Conservation (phyloP, 2,797 vertebrate species). For the Alca torda region DNA sequence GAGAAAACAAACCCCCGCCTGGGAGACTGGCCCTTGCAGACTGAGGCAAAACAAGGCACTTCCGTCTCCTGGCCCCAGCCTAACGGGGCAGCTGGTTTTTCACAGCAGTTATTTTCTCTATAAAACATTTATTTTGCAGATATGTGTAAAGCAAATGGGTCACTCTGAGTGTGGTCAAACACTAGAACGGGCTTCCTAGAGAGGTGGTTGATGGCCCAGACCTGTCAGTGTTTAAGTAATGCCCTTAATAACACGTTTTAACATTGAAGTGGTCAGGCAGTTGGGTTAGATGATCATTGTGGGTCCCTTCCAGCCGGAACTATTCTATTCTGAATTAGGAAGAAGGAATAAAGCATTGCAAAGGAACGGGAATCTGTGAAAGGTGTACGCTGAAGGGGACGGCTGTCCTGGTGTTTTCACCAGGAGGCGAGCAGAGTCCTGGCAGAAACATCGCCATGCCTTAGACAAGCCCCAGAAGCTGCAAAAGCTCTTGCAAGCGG, state of each 20-base stretch:
- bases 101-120: not conserved
- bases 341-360: not conserved
- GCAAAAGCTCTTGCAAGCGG: not conserved
- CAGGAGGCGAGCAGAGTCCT: not conserved
- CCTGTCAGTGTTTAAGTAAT: not conserved
- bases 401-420: not conserved
- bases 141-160: not conserved
- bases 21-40: not conserved
- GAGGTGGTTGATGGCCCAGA: rapidly evolving
- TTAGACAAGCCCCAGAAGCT: not conserved
- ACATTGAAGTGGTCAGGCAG: not conserved
- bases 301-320: not conserved
- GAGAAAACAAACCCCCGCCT: not conserved
- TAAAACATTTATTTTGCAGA: not conserved
- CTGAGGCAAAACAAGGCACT: rapidly evolving
- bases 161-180: not conserved
- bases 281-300: rapidly evolving
- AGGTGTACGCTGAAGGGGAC: rapidly evolving
- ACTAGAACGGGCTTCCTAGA: not conserved
- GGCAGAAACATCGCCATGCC: not conserved
- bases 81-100: rapidly evolving
- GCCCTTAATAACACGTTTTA: rapidly evolving
- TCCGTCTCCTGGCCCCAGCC: not conserved
- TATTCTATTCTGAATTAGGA: not conserved
- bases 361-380: not conserved